These are phyloP conservation scores for Folsomia candida DNA, from an alignment of 2,888 invertebrate genomes.

Conservation along the genomic window DNA sequence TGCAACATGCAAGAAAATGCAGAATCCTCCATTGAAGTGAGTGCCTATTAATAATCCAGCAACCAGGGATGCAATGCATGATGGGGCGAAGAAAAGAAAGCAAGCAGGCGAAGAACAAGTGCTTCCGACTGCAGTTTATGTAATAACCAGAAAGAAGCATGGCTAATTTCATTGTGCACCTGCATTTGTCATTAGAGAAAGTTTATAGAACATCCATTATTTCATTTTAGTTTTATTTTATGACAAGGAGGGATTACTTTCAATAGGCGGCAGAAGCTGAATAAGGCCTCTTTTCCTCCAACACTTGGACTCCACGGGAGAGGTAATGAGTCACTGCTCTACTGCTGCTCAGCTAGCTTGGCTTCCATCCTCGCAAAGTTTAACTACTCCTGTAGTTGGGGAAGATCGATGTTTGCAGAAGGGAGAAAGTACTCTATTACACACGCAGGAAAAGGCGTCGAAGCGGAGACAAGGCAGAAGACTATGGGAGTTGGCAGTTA, in stretches of 20 bases:
- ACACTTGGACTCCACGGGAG: no score
- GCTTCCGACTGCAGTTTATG: background rate
- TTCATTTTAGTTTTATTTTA: no score
- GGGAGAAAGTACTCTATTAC: no score
- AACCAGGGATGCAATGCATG: background rate
- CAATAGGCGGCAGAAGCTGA: slow-evolving; percentile 9
- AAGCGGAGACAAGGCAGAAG: background rate
- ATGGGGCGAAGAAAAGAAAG: background rate
- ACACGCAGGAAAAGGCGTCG: no score
- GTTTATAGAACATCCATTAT: slow-evolving; percentile 42
- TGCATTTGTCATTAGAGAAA: slow-evolving; percentile 23
- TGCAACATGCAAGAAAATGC: background rate
- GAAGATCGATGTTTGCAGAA: no score
- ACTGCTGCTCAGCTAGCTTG: no score
- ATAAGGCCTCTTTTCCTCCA: no score
- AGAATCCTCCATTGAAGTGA: no score
- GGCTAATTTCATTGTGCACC: slow-evolving; percentile 15
- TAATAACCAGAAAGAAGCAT: background rate
- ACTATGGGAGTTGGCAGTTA: background rate
- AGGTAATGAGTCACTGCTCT: slow-evolving; percentile 8
- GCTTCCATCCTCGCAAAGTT: no score
- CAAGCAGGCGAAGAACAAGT: background rate
- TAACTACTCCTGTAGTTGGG: no score
- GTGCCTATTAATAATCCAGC: no score
- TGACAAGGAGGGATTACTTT: slow-evolving; percentile 18